A percentile compares a stretch with the other conserved stretches of the same genome.
Evolutionary conservation across 2,113 vertebrate species (phyloP).

Genomic region (Glaucomys volans): DNA sequence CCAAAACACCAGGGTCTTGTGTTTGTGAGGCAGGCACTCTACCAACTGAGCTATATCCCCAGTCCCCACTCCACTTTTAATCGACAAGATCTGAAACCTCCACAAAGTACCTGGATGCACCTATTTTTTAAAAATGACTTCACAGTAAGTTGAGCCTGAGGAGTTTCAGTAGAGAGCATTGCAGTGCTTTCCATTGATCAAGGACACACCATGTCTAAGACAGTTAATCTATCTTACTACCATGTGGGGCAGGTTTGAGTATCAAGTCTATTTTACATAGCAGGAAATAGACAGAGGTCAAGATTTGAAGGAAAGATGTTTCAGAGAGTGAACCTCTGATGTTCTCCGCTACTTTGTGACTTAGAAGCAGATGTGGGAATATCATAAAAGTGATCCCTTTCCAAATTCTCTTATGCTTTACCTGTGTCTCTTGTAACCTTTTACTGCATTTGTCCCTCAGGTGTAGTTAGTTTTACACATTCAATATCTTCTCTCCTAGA

Average conservation of each 20-base stretch:
- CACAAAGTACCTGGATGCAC: neutral
- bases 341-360: neutral
- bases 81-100: neutral
- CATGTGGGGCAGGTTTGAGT: neutral
- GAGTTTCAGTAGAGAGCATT: neutral
- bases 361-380: neutral
- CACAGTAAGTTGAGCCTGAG: neutral
- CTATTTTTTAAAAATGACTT: neutral
- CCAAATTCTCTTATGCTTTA: neutral
- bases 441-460: neutral
- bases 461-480: neutral
- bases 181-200: neutral
- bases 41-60: too few relatives aligned
- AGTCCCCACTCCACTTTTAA: neutral
- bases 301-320: conserved; percentile 1
- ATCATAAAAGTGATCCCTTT: neutral
- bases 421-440: neutral
- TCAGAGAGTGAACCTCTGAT: neutral
- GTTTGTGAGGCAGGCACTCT: too few relatives aligned
- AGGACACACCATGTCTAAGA: neutral
- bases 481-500: neutral
- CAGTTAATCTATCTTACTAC: neutral
- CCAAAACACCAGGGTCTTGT: too few relatives aligned
- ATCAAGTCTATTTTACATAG: neutral
- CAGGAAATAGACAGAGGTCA: neutral